These are phyloP conservation scores for Cetonia aurata DNA, from an alignment of 2,888 invertebrate species.

Conservation along the genomic window DNA sequence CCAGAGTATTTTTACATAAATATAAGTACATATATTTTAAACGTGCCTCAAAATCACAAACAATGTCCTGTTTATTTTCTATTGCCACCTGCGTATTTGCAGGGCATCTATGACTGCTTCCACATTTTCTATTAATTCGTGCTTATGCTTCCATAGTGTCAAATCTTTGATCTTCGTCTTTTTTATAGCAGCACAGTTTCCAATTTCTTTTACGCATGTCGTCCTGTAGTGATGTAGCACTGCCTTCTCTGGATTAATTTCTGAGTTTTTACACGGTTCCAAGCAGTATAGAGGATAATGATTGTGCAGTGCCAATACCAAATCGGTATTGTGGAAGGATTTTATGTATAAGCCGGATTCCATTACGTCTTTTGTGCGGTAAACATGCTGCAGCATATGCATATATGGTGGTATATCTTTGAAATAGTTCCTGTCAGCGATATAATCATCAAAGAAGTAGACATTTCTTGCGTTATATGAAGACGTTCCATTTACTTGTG, in stretches of 20 bases:
- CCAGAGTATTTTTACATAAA: too few relatives aligned
- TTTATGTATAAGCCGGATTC: constrained; percentile 91
- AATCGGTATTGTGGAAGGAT: constrained; percentile 89
- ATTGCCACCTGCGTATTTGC: not conserved
- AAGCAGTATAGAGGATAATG: constrained; percentile 86
- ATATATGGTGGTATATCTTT: constrained; percentile 80
- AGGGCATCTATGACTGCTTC: constrained; percentile 55
- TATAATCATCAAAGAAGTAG: constrained; percentile 91
- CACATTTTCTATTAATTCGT: constrained; percentile 78
- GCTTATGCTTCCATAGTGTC: constrained; percentile 90
- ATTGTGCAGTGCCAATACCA: constrained; percentile 87
- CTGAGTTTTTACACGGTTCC: constrained; percentile 79
- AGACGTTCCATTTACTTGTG: constrained; percentile 76
- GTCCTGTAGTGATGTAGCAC: constrained; percentile 92
- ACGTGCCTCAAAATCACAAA: too few relatives aligned
- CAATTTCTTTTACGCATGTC: constrained; percentile 86
- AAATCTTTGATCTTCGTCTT: constrained; percentile 86
- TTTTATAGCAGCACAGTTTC: constrained; percentile 84
- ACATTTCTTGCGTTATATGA: constrained; percentile 74
- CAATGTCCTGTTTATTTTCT: too few relatives aligned
- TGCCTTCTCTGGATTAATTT: constrained; percentile 81
- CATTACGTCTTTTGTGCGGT: constrained; percentile 86
- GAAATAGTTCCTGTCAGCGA: constrained; percentile 84
- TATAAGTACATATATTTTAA: too few relatives aligned
- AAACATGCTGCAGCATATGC: constrained; percentile 91